A percentile compares a stretch with the other conserved stretches of the same genome.
These are phyloP conservation scores for Harlomillsia oculata DNA, from an alignment of 1,140 invertebrate genomes.

Conservation along the genomic window DNA sequence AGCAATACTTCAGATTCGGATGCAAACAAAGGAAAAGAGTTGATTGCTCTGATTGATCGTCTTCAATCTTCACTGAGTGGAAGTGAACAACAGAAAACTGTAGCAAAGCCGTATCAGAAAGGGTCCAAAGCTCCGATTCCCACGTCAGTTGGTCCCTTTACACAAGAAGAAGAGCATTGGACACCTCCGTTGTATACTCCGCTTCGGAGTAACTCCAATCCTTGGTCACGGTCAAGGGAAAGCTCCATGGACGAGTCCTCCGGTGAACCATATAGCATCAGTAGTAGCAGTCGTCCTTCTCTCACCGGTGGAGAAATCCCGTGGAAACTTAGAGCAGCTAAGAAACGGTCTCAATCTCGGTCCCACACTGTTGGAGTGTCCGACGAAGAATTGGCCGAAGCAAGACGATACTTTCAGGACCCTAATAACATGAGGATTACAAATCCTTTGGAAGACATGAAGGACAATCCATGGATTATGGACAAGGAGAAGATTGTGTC, in stretches of 20 bases:
- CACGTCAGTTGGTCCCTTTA: too few relatives aligned
- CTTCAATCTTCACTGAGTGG: slow-evolving; percentile 55
- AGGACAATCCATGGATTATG: not conserved
- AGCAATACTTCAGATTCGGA: slow-evolving; percentile 36
- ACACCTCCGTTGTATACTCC: too few relatives aligned
- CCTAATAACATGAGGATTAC: slow-evolving; percentile 17
- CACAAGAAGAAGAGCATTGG: too few relatives aligned
- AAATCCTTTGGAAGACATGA: slow-evolving; percentile 1
- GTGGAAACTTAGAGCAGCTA: slow-evolving; percentile 38
- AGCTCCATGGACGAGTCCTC: too few relatives aligned
- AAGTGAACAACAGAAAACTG: not conserved
- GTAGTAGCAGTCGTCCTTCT: too few relatives aligned
- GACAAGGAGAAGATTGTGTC: not conserved
- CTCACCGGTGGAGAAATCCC: slow-evolving; percentile 25
- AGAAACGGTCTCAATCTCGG: slow-evolving; percentile 44
- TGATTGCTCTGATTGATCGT: slow-evolving; percentile 62
- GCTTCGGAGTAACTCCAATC: not conserved
- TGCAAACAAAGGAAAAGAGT: slow-evolving; percentile 48
- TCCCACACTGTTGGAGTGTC: slow-evolving; percentile 72
- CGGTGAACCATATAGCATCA: too few relatives aligned
- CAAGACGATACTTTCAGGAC: slow-evolving; percentile 54
- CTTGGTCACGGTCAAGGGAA: not conserved
- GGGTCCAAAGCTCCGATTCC: not conserved
- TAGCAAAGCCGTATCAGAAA: not conserved
- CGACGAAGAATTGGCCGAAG: slow-evolving; percentile 62